Base-by-base conservation (phyloP, 1,140 invertebrate genomes). In the Octopus sinensis region DNA sequence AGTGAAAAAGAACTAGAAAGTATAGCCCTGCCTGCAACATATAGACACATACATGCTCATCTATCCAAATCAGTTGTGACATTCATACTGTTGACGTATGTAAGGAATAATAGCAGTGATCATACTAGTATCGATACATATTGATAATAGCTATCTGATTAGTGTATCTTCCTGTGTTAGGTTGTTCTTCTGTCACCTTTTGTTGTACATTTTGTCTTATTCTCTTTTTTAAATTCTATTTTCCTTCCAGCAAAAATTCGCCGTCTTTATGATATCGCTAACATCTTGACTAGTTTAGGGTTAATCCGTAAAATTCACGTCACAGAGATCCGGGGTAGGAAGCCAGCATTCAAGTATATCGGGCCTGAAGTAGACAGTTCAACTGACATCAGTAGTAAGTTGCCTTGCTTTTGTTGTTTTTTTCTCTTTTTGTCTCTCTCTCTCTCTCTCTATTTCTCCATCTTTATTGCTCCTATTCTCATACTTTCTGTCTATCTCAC, bases 181-280 rank as follows among this genome's bases (percentile, higher is more conserved):
- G 30, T 43, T 43, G 30, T 43, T 43, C 30, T 43, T 43, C 30
- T 43, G 30, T 68, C n/a, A 68, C 12, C n/a, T 68, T 68, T 68
- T 73, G 43, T 51, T 43, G 30, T 43, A 43, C 3, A 43, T 1
- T 43, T 43, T 43, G 30, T 43, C 30, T 43, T 43, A 43, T 43
- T 43, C 3, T 43, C 52, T 43, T 43, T 43, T 43, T 43, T 43
- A 43, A 2, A n/a, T 79, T 80, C 82, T 79, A 52, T 82, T 62
- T 81, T 80, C 30, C 75, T 88, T 86, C 79, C 85, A 92, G 91
- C 94, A 54, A 94, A 94, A 92, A 93, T 94, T 76, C 91, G 94
- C 82, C 91, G 94, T 82, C 90, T 95, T 4, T 95, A 95, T 91
- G 94, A 95, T 86, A 94, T 95, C 87, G 94, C 94, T 54, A 95